These are phyloP conservation scores for Lemur catta DNA, from an alignment of 2,797 vertebrate species.

Conservation along the genomic window DNA sequence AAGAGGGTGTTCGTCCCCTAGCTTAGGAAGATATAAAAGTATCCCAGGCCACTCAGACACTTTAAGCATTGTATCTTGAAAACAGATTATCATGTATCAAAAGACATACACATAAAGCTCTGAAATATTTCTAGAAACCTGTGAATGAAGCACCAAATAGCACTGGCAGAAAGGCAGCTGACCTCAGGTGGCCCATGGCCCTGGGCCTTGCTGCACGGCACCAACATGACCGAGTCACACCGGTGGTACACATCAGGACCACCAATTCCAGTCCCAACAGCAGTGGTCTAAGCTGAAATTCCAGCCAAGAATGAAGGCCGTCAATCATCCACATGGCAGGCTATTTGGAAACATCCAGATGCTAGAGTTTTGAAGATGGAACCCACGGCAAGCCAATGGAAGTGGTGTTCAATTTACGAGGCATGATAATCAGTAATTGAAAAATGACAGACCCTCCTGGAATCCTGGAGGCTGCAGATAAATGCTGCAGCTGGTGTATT, in stretches of 20 bases:
- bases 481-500: not conserved
- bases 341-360: slow-evolving; percentile 22
- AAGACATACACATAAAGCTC: not conserved
- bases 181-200: not conserved
- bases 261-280: not conserved
- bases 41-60: not conserved
- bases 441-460: not conserved
- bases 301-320: slow-evolving; percentile 21
- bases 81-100: not conserved
- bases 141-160: not conserved
- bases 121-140: not conserved
- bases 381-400: not conserved
- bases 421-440: not conserved
- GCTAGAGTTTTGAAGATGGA: not conserved
- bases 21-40: not conserved
- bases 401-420: not conserved
- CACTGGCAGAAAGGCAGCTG: not conserved
- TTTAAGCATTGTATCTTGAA: not conserved
- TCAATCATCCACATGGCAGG: not conserved
- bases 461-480: not conserved
- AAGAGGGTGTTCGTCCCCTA: not conserved
- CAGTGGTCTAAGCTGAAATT: not conserved
- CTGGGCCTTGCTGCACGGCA: not conserved
- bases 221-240: fast-evolving
- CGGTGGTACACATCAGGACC: not conserved